A percentile compares a stretch with the other conserved stretches of the same genome.
phyloP scores from a whole-genome alignment of 2,888 invertebrate species.

The Ptilodon capucinus region DNA sequence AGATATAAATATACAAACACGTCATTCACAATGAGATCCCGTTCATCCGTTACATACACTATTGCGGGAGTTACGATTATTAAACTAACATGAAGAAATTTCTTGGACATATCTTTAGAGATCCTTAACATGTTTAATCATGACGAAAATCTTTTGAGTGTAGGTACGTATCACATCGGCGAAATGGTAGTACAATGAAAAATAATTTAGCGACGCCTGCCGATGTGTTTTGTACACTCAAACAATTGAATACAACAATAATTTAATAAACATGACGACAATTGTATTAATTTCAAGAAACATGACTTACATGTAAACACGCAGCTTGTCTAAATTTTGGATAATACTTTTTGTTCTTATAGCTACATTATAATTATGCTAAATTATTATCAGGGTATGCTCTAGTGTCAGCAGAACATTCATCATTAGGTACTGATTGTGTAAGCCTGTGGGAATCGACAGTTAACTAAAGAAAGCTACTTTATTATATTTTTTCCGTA shows the following conservation, averaged over 20 bases:
- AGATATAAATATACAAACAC: slow-evolving; percentile 45
- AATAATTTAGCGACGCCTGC: slow-evolving; percentile 39
- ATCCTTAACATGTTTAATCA: slow-evolving; percentile 13
- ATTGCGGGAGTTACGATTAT: slow-evolving; percentile 36
- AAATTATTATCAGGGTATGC: slow-evolving; percentile 76
- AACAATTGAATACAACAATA: slow-evolving; percentile 34
- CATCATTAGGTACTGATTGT: slow-evolving; percentile 51
- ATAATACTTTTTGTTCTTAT: slow-evolving; percentile 80
- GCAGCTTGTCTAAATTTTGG: slow-evolving; percentile 77
- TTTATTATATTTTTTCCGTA: slow-evolving; percentile 41
- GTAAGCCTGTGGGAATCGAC: slow-evolving; percentile 59
- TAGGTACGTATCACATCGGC: slow-evolving; percentile 46
- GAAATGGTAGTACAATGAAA: slow-evolving; percentile 40
- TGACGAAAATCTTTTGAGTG: slow-evolving; percentile 20
- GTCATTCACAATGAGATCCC: slow-evolving; percentile 62
- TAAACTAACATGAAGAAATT: slow-evolving; percentile 35
- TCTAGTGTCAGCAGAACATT: slow-evolving; percentile 66
- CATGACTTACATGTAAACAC: slow-evolving; percentile 67
- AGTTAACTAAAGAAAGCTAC: slow-evolving; percentile 54
- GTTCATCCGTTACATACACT: slow-evolving; percentile 47
- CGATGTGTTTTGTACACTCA: slow-evolving; percentile 42
- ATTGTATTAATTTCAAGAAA: slow-evolving; percentile 62
- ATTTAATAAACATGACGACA: slow-evolving; percentile 49
- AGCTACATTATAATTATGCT: slow-evolving; percentile 67
- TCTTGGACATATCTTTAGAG: slow-evolving; percentile 27